phyloP scores from a whole-genome alignment of 2,888 invertebrate genomes.

The Clusia tigrina region DNA sequence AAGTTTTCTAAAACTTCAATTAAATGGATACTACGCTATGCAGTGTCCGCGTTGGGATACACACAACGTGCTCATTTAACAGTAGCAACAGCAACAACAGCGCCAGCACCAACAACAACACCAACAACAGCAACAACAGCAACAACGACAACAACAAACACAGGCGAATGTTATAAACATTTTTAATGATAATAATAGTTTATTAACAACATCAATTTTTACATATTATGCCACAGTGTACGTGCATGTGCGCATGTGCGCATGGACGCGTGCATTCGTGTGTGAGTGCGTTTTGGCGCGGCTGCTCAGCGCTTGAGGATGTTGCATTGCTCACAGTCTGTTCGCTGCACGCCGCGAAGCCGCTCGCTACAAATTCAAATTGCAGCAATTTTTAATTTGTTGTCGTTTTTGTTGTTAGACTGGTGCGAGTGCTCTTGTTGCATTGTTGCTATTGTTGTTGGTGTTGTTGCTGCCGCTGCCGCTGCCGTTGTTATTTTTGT shows the following conservation, averaged over 20 bases:
- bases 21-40: no score
- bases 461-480: slow-evolving; percentile 43
- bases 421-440: not conserved
- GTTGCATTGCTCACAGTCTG: no score
- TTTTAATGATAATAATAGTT: slow-evolving; percentile 53
- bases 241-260: not conserved
- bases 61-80: no score
- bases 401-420: not conserved
- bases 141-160: not conserved
- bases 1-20: no score
- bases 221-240: not conserved
- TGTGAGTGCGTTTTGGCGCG: not conserved
- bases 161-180: slow-evolving; percentile 36
- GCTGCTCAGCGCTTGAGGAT: not conserved
- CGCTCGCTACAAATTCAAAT: no score
- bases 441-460: no score
- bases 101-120: not conserved
- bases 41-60: no score
- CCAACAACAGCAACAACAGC: not conserved
- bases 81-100: not conserved
- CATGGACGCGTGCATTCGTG: not conserved
- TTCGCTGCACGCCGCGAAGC: not conserved
- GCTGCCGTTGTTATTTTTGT: no score
- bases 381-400: no score
- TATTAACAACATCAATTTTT: slow-evolving; percentile 28